Evolutionary conservation across 2,888 invertebrate genomes (phyloP).

Genomic region (Noctua fimbriata): DNA sequence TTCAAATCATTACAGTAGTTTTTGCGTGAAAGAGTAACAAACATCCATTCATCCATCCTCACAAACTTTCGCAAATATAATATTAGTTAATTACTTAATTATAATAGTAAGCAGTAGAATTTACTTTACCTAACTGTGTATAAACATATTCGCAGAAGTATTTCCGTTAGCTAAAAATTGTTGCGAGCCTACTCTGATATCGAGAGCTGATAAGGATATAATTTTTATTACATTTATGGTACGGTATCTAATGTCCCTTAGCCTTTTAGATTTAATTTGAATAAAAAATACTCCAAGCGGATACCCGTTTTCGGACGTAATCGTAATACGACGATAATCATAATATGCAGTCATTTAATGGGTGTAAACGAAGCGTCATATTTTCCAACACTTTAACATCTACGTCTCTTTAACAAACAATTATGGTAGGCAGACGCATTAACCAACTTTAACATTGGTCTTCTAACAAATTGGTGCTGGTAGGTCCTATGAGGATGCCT

Average conservation of each 20-base stretch:
- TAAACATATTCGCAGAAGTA: not conserved
- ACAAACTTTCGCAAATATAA: too few species aligned
- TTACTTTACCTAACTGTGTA: not conserved
- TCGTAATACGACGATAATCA: not conserved
- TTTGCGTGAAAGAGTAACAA: too few species aligned
- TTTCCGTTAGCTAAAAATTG: not conserved
- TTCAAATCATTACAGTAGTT: too few species aligned
- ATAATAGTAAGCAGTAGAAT: too few species aligned
- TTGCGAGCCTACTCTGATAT: not conserved
- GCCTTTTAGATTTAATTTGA: not conserved
- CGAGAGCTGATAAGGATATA: not conserved
- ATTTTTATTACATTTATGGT: not conserved
- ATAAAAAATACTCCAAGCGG: not conserved
- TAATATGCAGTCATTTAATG: not conserved
- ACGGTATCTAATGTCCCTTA: not conserved
- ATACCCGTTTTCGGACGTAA: not conserved
- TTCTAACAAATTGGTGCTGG: conserved; percentile 74
- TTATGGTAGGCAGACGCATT: not conserved
- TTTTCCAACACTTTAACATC: too few species aligned
- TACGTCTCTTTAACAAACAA: not conserved
- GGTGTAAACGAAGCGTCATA: too few species aligned
- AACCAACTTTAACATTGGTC: conserved; percentile 61
- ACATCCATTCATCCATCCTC: too few species aligned
- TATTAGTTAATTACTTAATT: too few species aligned
- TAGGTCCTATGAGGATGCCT: conserved; percentile 90